Evolutionary conservation across 2,888 invertebrate genomes (phyloP), one percentile per base, ranked within the genome.

Genomic region (Deilephila elpenor): DNA sequence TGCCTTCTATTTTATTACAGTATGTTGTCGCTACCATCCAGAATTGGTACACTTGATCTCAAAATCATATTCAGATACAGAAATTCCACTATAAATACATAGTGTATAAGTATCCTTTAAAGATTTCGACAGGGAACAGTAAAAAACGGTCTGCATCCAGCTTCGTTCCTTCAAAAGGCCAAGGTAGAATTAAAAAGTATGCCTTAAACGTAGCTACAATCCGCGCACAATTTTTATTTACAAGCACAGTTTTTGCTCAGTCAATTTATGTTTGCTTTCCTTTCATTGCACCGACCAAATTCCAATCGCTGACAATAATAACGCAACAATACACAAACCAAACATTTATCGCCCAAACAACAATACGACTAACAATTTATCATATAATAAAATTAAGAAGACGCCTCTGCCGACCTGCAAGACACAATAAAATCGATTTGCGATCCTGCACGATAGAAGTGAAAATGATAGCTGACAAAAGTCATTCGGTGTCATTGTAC

Each of bases 401-500:
- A 44, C 44, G 81, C 83, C 83, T 83, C 86, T 83, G 84, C 84
- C 86, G 88, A 88, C 86, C 88, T 86, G 86, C 85, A 86, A 88
- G 86, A 87, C 84, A 90, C 88, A 93, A 92, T 91, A 90, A 91
- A 91, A 91, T 81, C 86, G 87, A 91, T 91, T 88, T 83, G 89
- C 89, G 83, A 89, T 88, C 88, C 87, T 79, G 86, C 81, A 88
- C 85, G 79, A 82, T 83, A 86, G 86, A 93, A 92, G 92, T 91
- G 94, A 93, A 91, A 93, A 93, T 94, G 91, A 93, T 90, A 91
- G 89, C 83, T 86, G 86, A 91, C 91, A 93, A 92, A 90, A 90
- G 91, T 91, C 87, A 88, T 89, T 89, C 85, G 85, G 86, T 85
- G 88, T 84, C 86, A 90, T 93, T 93, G 92, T 93, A 83, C 80